A percentile compares a stretch with the other conserved stretches of the same genome.
Conservation (phyloP, 2,888 invertebrate genomes). For the Dasysyrphus tricinctus region DNA sequence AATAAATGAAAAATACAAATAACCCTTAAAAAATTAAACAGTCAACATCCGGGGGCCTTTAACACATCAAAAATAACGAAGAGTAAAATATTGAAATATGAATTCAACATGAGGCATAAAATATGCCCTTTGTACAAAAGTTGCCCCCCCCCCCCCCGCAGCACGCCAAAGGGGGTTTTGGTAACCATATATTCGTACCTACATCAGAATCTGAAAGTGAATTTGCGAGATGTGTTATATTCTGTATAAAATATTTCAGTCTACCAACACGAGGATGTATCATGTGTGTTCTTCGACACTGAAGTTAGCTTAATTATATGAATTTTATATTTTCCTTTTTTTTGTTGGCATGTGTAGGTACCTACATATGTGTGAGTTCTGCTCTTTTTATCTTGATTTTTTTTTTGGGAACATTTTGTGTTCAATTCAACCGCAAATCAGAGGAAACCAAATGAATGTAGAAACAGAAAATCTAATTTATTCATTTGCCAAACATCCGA, state of each 20-base stretch:
- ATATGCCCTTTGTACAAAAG: conserved; percentile 35
- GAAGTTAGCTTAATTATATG: conserved; percentile 42
- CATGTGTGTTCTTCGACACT: neutral
- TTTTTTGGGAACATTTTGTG: neutral
- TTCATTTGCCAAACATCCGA: conserved; percentile 37
- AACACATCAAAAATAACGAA: conserved; percentile 32
- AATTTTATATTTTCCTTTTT: conserved; percentile 37
- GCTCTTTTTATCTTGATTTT: neutral
- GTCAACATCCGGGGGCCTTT: conserved; percentile 8
- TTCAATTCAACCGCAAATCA: conserved; percentile 33
- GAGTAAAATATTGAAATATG: conserved; percentile 19
- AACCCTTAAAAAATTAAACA: conserved; percentile 18
- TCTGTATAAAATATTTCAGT: neutral
- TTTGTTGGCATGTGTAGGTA: neutral
- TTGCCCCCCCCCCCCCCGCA: neutral
- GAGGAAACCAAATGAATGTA: neutral
- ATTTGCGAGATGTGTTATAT: conserved; percentile 18
- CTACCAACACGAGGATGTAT: too few species aligned
- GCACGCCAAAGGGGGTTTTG: neutral
- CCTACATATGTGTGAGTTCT: too few species aligned
- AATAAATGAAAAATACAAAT: conserved; percentile 2
- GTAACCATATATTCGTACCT: neutral
- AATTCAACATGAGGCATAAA: conserved; percentile 28
- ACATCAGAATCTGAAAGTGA: conserved; percentile 12
- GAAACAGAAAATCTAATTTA: conserved; percentile 45